Evolutionary conservation across 1,140 invertebrate species (phyloP), one percentile per base, ranked within the genome.

Genomic region (Hydropsyche tenuis): DNA sequence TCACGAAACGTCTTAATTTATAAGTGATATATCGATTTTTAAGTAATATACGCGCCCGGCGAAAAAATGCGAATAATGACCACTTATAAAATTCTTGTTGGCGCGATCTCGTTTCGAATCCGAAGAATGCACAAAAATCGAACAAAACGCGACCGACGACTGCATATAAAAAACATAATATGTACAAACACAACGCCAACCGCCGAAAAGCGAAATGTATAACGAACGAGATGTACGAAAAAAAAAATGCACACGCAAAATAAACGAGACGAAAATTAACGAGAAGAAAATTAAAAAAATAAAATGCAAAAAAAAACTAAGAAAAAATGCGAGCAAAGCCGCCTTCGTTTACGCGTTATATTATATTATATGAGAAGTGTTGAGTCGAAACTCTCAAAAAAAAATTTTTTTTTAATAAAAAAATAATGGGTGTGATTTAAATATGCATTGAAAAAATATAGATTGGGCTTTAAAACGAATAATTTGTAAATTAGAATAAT

Each of bases 41-140:
- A 60, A 60, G 56, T 60, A 60, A 60, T 60, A 23, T 37, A 60
- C 18, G 11, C 22, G 56, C 22, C 22, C 6, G 25, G 56, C 56
- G 23, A 25, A 60, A 60, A 60, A 25, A 60, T 60, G 56, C 56
- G 56, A 60, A 60, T 60, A 60, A 60, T 27, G 56, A 60, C 56
- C 56, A 60, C 56, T 60, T 60, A 60, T 60, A 60, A 60, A 60
- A 60, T 60, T 60, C 56, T 23, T 60, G 56, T 60, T 60, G 18
- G 23, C 56, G 56, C 56, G 30, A 42, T 70, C 69, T 72, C 69
- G 60, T 72, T 72, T 30, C 69, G 69, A 72, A 72, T 63, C 37
- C 56, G 69, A 72, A 63, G 69, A 72, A 72, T 72, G 69, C 56
- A 43, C 27, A 72, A 72, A 42, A 37, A 37, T 37, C 30, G 30